A percentile compares a stretch with the other conserved stretches of the same genome.
These are phyloP conservation scores for Zaprionus kolodkinae DNA, from an alignment of 1,140 invertebrate species.

Conservation along the genomic window DNA sequence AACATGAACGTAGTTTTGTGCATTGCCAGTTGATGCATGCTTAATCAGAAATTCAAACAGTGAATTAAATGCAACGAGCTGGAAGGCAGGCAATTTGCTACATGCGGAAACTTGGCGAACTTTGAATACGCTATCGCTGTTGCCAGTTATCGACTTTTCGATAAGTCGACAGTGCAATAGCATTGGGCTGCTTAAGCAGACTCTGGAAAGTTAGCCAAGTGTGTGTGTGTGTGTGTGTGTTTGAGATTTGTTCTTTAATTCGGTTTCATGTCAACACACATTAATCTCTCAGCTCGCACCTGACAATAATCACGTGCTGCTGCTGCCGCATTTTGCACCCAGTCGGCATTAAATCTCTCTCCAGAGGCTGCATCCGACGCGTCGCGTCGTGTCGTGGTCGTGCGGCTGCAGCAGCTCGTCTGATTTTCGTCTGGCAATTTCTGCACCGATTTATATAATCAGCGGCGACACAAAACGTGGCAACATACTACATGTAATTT, in stretches of 20 bases:
- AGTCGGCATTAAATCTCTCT: constrained; percentile 50
- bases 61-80: constrained; percentile 43
- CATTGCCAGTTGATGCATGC: constrained; percentile 55
- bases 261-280: neutral
- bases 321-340: constrained; percentile 43
- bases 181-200: neutral
- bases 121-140: constrained; percentile 20
- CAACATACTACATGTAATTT: constrained; percentile 74
- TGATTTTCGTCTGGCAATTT: constrained; percentile 51
- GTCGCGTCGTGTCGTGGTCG: constrained; percentile 43
- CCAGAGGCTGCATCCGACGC: constrained; percentile 59
- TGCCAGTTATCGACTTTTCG: neutral
- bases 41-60: constrained; percentile 59
- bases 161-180: neutral
- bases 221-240: neutral
- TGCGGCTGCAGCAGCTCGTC: constrained; percentile 10
- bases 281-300: constrained; percentile 31
- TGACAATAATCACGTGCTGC: constrained; percentile 72
- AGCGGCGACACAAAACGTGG: constrained; percentile 78
- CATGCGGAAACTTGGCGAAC: constrained; percentile 11
- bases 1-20: constrained; percentile 52
- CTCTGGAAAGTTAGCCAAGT: neutral
- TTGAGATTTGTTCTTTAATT: neutral
- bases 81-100: neutral
- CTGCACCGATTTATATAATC: constrained; percentile 76